These are phyloP conservation scores for Drosophila prostipennis DNA, from an alignment of 2,888 invertebrate species.

Conservation along the genomic window DNA sequence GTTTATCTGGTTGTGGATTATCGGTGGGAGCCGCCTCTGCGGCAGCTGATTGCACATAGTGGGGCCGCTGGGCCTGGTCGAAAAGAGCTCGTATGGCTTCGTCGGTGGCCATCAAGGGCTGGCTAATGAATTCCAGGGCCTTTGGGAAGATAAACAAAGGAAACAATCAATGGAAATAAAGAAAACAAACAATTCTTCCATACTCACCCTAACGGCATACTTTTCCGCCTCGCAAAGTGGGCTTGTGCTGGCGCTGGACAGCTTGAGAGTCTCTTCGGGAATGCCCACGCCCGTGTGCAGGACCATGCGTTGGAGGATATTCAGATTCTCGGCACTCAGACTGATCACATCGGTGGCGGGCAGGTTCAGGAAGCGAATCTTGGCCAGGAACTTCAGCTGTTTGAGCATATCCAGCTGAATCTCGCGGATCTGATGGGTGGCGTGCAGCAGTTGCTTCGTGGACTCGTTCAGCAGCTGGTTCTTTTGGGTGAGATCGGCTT, in stretches of 20 bases:
- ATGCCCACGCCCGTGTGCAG: slow-evolving; percentile 84
- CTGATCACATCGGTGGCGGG: slow-evolving; percentile 82
- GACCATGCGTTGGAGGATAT: slow-evolving; percentile 83
- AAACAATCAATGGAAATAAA: background rate
- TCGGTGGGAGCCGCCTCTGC: slow-evolving; percentile 17
- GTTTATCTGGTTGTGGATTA: slow-evolving; percentile 10
- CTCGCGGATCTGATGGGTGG: slow-evolving; percentile 83
- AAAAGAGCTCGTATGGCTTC: slow-evolving; percentile 83
- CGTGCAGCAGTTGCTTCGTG: slow-evolving; percentile 80
- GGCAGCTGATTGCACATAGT: slow-evolving; percentile 40
- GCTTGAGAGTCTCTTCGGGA: slow-evolving; percentile 79
- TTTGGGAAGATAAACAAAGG: slow-evolving; percentile 23
- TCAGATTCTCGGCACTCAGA: slow-evolving; percentile 83
- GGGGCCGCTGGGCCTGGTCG: slow-evolving; percentile 80
- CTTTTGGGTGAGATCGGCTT: slow-evolving; percentile 89
- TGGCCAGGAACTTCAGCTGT: slow-evolving; percentile 83
- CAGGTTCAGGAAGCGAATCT: slow-evolving; percentile 82
- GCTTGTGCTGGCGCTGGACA: slow-evolving; percentile 79
- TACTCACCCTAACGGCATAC: slow-evolving; percentile 79
- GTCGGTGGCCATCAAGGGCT: slow-evolving; percentile 83
- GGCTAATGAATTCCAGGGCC: slow-evolving; percentile 82
- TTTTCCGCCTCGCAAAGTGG: slow-evolving; percentile 82
- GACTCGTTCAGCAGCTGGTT: slow-evolving; percentile 82
- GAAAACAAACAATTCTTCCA: background rate
- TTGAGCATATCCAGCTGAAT: slow-evolving; percentile 83